These are phyloP conservation scores for Siniperca knerii DNA, from an alignment of 2,113 vertebrate genomes.

Conservation along the genomic window DNA sequence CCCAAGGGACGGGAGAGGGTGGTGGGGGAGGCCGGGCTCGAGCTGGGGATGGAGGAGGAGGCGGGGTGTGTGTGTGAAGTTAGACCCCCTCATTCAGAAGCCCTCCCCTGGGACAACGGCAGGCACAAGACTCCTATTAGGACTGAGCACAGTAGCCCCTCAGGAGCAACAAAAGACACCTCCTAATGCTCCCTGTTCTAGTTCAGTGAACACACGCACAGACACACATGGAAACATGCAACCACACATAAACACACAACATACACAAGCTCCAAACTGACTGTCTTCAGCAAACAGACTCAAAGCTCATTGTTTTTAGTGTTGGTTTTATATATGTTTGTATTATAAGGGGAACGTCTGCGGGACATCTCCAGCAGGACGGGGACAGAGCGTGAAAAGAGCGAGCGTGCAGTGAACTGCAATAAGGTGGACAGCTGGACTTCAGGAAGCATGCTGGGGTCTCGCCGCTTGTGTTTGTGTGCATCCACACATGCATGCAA, in stretches of 20 bases:
- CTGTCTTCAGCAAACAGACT: slow-evolving; percentile 59
- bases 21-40: slow-evolving; percentile 78
- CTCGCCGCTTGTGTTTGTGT: slow-evolving; percentile 68
- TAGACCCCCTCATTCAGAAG: slow-evolving; percentile 85
- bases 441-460: slow-evolving; percentile 73
- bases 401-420: slow-evolving; percentile 74
- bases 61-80: slow-evolving; percentile 74
- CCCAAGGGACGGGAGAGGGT: slow-evolving; percentile 81
- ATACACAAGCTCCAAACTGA: slow-evolving; percentile 64
- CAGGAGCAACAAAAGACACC: slow-evolving; percentile 85
- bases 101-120: slow-evolving; percentile 83
- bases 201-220: slow-evolving; percentile 73
- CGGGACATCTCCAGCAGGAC: slow-evolving; percentile 56
- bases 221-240: slow-evolving; percentile 66
- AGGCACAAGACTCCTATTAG: slow-evolving; percentile 89
- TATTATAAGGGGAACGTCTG: slow-evolving; percentile 44
- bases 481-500: slow-evolving; percentile 63
- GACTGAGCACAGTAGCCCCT: slow-evolving; percentile 83
- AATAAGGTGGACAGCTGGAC: slow-evolving; percentile 85
- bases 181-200: slow-evolving; percentile 83
- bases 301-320: slow-evolving; percentile 64
- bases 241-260: slow-evolving; percentile 63
- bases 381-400: slow-evolving; percentile 47
- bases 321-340: slow-evolving; percentile 54
- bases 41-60: slow-evolving; percentile 69